Percentiles rank a stretch among this genome's conserved stretches.
phyloP scores from a whole-genome alignment of 2,888 invertebrate species.

The Nematopogon swammerdamellus region DNA sequence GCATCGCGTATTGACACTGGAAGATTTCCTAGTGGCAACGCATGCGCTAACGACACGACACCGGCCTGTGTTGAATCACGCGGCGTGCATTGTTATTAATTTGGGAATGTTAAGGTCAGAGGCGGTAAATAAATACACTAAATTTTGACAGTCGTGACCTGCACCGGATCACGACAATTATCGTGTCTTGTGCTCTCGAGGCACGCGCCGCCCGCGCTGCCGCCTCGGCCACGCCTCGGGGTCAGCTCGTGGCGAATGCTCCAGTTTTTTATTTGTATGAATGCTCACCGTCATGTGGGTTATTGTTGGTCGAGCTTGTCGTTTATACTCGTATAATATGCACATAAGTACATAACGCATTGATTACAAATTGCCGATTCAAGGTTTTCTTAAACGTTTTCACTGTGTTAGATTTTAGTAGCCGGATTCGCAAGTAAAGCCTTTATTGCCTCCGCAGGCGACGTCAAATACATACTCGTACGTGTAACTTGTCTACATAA shows the following conservation, averaged over 20 bases:
- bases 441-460: too few species aligned
- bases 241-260: constrained; percentile 23
- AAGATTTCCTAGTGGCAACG: too few species aligned
- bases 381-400: constrained; percentile 21
- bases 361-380: constrained; percentile 31
- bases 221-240: constrained; percentile 27
- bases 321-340: too few species aligned
- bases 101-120: constrained; percentile 26
- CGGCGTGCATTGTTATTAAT: not conserved
- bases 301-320: constrained; percentile 39
- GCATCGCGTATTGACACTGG: not conserved
- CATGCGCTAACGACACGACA: too few species aligned
- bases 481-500: not conserved
- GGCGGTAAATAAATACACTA: constrained; percentile 33
- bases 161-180: constrained; percentile 13
- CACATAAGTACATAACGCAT: too few species aligned
- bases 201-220: constrained; percentile 51
- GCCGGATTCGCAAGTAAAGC: too few species aligned
- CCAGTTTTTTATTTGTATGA: constrained; percentile 27
- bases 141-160: constrained; percentile 39
- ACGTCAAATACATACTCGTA: too few species aligned
- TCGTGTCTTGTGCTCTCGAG: constrained; percentile 24
- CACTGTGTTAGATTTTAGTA: not conserved
- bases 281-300: constrained; percentile 32
- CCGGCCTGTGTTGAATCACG: not conserved